Conservation (phyloP, 1,140 invertebrate genomes). For the Asobara japonica region DNA sequence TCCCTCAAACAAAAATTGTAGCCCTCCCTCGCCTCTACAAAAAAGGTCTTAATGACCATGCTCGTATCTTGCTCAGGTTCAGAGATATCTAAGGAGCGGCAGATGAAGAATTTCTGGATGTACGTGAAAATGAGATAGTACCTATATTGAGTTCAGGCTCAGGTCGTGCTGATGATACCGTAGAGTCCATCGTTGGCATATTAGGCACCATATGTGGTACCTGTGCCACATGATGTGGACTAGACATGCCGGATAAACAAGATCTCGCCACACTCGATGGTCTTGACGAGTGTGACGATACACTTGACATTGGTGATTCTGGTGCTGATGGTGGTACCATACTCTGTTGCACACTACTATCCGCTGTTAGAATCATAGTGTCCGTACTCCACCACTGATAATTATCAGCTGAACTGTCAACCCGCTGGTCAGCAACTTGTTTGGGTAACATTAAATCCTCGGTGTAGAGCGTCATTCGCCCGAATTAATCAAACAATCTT, state of each 20-base stretch:
- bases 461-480: conserved; percentile 21
- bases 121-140: conserved; percentile 43
- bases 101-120: background rate
- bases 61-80: no score
- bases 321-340: conserved; percentile 34
- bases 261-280: conserved; percentile 43
- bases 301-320: conserved; percentile 48
- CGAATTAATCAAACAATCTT: background rate
- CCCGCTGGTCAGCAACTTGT: background rate
- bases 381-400: conserved; percentile 12
- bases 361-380: conserved; percentile 59
- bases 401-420: conserved; percentile 18
- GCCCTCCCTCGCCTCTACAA: no score
- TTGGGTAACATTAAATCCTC: conserved; percentile 21
- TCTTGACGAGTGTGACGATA: conserved; percentile 45
- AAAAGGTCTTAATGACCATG: no score
- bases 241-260: conserved; percentile 47
- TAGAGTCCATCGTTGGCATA: conserved; percentile 70
- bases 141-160: conserved; percentile 72
- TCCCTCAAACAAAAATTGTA: no score
- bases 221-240: conserved; percentile 54
- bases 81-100: no score
- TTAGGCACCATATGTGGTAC: conserved; percentile 50
- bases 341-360: conserved; percentile 56
- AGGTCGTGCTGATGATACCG: conserved; percentile 68